These are phyloP conservation scores for Seriola quinqueradiata DNA, from an alignment of 2,113 vertebrate genomes.

Conservation along the genomic window DNA sequence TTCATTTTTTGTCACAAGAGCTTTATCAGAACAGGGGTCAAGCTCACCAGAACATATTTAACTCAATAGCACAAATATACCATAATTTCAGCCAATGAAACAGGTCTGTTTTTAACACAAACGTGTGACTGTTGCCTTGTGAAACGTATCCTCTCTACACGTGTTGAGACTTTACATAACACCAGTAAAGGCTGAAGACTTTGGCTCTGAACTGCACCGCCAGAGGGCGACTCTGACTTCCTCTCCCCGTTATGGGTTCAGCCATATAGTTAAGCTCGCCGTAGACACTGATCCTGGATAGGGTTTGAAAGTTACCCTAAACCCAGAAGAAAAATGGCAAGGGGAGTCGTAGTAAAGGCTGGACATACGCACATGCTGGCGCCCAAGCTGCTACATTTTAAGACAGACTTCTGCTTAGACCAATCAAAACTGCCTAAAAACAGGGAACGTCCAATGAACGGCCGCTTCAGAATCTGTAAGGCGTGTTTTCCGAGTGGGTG, in stretches of 20 bases:
- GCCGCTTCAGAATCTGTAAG: neutral
- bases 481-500: slow-evolving; percentile 58
- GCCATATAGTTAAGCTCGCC: neutral
- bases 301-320: slow-evolving; percentile 2
- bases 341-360: neutral
- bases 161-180: neutral
- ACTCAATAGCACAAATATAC: neutral
- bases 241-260: neutral
- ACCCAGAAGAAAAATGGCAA: neutral
- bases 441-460: slow-evolving; percentile 25
- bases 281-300: neutral
- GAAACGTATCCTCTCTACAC: neutral
- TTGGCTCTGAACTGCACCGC: neutral
- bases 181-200: neutral
- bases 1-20: neutral
- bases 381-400: neutral
- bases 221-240: slow-evolving; percentile 22
- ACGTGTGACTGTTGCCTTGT: neutral
- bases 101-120: neutral
- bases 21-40: neutral
- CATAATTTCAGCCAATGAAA: neutral
- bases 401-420: neutral
- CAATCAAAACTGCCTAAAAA: slow-evolving; percentile 21
- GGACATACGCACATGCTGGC: slow-evolving; percentile 47
- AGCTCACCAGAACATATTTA: neutral